phyloP scores from a whole-genome alignment of 2,797 vertebrate species.

The Tadarida brasiliensis region DNA sequence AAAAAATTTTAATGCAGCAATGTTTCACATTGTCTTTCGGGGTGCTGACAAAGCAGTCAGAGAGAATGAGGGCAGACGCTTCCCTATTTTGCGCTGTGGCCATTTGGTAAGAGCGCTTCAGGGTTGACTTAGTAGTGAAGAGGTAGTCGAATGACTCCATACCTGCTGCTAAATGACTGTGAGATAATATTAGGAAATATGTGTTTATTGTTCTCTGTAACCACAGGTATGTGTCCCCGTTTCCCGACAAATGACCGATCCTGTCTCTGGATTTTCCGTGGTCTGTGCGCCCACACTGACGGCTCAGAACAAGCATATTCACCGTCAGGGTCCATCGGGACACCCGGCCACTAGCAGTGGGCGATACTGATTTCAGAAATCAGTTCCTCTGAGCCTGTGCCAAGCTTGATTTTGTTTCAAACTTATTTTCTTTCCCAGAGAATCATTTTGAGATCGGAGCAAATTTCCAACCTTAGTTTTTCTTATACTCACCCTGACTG shows the following conservation, averaged over 20 bases:
- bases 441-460: background rate
- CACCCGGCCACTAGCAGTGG: background rate
- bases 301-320: background rate
- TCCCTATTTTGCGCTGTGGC: background rate
- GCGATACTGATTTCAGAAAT: background rate
- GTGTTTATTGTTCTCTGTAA: background rate
- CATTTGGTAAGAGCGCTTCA: background rate
- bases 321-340: background rate
- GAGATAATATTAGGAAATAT: background rate
- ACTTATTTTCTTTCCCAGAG: background rate
- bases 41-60: background rate
- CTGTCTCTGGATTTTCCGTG: background rate
- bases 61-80: background rate
- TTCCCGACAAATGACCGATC: background rate
- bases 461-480: background rate
- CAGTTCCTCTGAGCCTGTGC: background rate
- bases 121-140: background rate
- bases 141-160: background rate
- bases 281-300: background rate
- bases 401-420: conserved; percentile 19
- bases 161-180: background rate
- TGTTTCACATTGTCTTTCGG: background rate
- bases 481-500: background rate
- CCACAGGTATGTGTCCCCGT: background rate
- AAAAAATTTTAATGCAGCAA: too few species aligned